Percentiles rank a stretch among this genome's conserved stretches.
Evolutionary conservation across 2,888 invertebrate species (phyloP).

Genomic region (Monoplex corrugatus): DNA sequence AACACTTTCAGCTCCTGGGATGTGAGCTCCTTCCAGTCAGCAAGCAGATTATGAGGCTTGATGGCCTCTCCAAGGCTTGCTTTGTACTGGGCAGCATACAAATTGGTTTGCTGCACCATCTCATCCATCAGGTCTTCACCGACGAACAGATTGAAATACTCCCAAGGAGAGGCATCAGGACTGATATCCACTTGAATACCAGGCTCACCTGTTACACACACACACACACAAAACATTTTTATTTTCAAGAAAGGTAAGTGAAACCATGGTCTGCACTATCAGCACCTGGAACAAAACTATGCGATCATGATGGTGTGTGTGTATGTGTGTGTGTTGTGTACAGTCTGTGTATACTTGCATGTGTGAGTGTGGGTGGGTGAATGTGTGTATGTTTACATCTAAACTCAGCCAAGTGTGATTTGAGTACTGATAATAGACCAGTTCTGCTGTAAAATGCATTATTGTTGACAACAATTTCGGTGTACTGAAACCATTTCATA

Average conservation of each 20-base stretch:
- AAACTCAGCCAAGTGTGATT: too few relatives aligned
- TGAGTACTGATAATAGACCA: too few relatives aligned
- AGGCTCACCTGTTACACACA: conserved; percentile 15
- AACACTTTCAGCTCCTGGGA: background rate
- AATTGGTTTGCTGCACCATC: conserved; percentile 23
- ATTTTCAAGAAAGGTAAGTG: background rate
- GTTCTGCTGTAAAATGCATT: too few relatives aligned
- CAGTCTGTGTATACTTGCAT: too few relatives aligned
- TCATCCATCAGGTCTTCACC: background rate
- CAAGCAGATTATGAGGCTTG: background rate
- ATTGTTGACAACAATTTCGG: too few relatives aligned
- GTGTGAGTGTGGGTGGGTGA: too few relatives aligned
- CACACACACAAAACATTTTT: background rate
- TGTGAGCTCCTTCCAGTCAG: background rate
- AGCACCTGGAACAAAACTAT: too few relatives aligned
- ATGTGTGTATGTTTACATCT: too few relatives aligned
- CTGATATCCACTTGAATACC: background rate
- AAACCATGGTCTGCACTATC: background rate
- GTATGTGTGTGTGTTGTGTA: too few relatives aligned
- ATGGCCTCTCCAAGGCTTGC: background rate
- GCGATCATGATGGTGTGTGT: too few relatives aligned
- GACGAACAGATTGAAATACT: background rate
- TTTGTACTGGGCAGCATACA: conserved; percentile 27
- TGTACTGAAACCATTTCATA: too few relatives aligned
- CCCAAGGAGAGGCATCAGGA: conserved; percentile 9